phyloP scores from a whole-genome alignment of 1,140 invertebrate genomes.

The Drosophila ohnishii region DNA sequence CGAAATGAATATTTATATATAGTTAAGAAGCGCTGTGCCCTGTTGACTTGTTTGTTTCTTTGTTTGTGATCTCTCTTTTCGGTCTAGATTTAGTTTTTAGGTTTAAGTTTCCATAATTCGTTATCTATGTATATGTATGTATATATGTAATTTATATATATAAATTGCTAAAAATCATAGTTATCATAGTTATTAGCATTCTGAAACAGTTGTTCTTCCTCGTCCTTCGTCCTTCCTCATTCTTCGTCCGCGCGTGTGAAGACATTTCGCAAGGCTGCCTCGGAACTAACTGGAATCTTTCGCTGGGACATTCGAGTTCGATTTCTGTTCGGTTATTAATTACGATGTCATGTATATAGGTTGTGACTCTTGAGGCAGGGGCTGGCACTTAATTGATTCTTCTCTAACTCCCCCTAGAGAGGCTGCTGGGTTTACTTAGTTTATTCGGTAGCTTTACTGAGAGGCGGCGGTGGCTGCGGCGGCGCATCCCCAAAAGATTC shows the following conservation, averaged over 20 bases:
- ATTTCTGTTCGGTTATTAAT: conserved; percentile 36
- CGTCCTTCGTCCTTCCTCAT: conserved; percentile 7
- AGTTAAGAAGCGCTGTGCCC: conserved; percentile 79
- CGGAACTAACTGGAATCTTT: conserved; percentile 36
- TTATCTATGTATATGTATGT: conserved; percentile 61
- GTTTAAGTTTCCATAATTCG: conserved; percentile 45
- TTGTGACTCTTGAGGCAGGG: conserved; percentile 18
- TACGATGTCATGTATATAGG: conserved; percentile 6
- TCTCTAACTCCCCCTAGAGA: conserved; percentile 19
- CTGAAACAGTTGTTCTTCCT: conserved; percentile 55
- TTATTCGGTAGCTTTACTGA: conserved; percentile 19
- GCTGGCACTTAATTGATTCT: conserved; percentile 71
- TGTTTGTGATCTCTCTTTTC: conserved; percentile 27
- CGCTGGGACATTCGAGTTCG: conserved; percentile 18
- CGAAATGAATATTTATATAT: conserved; percentile 63
- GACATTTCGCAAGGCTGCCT: conserved; percentile 51
- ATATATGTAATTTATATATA: conserved; percentile 55
- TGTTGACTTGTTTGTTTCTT: conserved; percentile 74
- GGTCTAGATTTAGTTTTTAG: conserved; percentile 48
- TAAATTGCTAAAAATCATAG: conserved; percentile 73
- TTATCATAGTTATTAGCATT: conserved; percentile 55
- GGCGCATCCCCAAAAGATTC: conserved; percentile 35
- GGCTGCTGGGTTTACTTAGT: conserved; percentile 22
- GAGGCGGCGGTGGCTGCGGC: conserved; percentile 11
- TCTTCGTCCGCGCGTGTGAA: conserved; percentile 32